Base-by-base conservation (phyloP, 2,113 vertebrate species). In the Hippolais icterina region DNA sequence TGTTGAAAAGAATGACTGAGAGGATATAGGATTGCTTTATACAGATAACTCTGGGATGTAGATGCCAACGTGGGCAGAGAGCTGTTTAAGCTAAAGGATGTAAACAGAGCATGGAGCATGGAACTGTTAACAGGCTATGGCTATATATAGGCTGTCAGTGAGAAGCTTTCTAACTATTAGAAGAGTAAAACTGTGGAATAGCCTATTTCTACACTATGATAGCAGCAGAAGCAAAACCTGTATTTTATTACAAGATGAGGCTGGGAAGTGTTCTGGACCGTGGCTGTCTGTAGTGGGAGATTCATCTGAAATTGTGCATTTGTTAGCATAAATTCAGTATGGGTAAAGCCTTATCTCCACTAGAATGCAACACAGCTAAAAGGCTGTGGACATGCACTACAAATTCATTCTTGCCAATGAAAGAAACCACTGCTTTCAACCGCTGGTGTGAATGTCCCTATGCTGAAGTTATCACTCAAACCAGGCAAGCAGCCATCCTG, bases 191-290 rank as follows among this genome's bases (percentile, higher is more conserved):
- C 39, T 65, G 29, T 70, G 44, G 35, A 76, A 65, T 39, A 66
- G 13, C 16, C 25, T 59, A 23, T 47, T 74, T 44, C 46, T 61
- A 21, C 37, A 10, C 27, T 49, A 33, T 47, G 25, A 29, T 16
- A 79, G 52, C 39, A 87, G 25, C 56, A 79, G 70, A 85, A 84
- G 20, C 8, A 82, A 84, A 87, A 42, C 0, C 0, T 0, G 0
- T 39, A 41, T 61, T 81, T 57, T 19, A 14, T 57, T 59, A 52
- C 29, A 64, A 37, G 17, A 56, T 18, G 9, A 83, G 24, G n/a
- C 12, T 53, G 19, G 53, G 76, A 90, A 83, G 31, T 12, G 7
- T 39, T 64, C n/a, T 69, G 35, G 35, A 50, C 37, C 10, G 2
- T 8, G 7, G 37, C 28, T 82, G 17, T n/a, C 60, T 57, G 42